Percentiles rank a stretch among this genome's conserved stretches.
Evolutionary conservation across 2,113 vertebrate species (phyloP).

Genomic region (Shinisaurus crocodilurus): DNA sequence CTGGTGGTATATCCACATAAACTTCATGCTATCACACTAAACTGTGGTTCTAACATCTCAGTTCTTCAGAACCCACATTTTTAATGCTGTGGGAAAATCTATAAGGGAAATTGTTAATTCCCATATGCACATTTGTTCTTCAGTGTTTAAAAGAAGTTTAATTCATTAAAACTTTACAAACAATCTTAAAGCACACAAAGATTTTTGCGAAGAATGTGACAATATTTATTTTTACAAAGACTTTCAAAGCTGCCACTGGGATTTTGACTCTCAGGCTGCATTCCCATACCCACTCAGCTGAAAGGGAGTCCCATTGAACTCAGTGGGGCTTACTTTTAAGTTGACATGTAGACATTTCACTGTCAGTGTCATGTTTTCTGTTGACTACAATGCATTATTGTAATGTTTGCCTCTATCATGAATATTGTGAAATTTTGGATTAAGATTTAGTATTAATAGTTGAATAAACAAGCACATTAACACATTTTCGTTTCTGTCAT

Average conservation of each 20-base stretch:
- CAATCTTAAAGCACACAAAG: background rate
- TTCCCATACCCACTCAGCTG: background rate
- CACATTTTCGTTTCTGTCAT: constrained; percentile 39
- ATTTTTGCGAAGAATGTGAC: background rate
- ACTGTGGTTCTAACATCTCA: background rate
- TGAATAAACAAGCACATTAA: constrained; percentile 44
- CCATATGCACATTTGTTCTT: background rate
- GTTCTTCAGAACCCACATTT: background rate
- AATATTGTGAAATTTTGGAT: constrained; percentile 33
- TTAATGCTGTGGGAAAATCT: background rate
- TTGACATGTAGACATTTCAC: background rate
- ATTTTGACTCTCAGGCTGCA: background rate
- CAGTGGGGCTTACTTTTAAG: background rate
- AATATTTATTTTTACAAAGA: constrained; percentile 22
- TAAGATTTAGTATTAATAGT: constrained; percentile 47
- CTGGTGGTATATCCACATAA: background rate
- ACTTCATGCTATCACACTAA: background rate
- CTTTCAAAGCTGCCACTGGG: constrained; percentile 22
- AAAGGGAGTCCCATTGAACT: background rate
- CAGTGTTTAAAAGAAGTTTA: background rate
- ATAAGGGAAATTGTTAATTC: background rate
- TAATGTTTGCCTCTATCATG: constrained; percentile 38
- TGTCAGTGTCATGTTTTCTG: constrained; percentile 19
- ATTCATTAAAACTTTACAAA: background rate
- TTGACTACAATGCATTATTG: constrained; percentile 29